Conservation (phyloP, 2,888 invertebrate genomes). For the Mythimna pallens region DNA sequence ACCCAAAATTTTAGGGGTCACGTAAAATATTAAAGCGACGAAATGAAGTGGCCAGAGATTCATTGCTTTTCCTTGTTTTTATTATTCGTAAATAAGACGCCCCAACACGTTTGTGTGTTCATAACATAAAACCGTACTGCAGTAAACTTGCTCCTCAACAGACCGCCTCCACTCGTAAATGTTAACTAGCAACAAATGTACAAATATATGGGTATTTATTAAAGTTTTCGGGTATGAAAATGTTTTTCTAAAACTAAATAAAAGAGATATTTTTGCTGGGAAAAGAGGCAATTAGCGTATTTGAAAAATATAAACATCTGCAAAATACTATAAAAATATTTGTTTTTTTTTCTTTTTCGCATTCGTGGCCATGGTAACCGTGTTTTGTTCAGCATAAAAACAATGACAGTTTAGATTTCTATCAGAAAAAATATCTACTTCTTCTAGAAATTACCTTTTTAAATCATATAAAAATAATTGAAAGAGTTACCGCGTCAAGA, state of each 20-base stretch:
- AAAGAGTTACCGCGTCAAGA: no score
- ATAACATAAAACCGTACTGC: slow-evolving; percentile 87
- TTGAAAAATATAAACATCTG: not conserved
- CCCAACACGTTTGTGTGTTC: slow-evolving; percentile 84
- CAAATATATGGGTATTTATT: slow-evolving; percentile 69
- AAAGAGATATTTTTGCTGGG: not conserved
- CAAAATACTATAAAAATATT: not conserved
- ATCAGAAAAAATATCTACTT: no score
- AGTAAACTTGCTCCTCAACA: slow-evolving; percentile 83
- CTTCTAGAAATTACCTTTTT: no score
- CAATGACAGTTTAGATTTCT: no score
- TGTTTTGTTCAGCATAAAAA: no score
- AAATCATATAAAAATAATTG: no score
- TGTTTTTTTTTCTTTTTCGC: no score
- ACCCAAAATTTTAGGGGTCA: slow-evolving; percentile 89
- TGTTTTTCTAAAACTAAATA: slow-evolving; percentile 36
- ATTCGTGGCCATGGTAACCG: no score
- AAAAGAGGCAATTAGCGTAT: not conserved
- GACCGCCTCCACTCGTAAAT: slow-evolving; percentile 80
- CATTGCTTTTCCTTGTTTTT: slow-evolving; percentile 90
- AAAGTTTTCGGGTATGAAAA: slow-evolving; percentile 59
- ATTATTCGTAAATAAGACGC: slow-evolving; percentile 89
- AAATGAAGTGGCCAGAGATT: slow-evolving; percentile 90
- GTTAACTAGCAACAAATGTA: slow-evolving; percentile 77
- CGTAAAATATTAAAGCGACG: slow-evolving; percentile 90